phyloP scores from a whole-genome alignment of 2,113 vertebrate species.

The Hucho hucho region DNA sequence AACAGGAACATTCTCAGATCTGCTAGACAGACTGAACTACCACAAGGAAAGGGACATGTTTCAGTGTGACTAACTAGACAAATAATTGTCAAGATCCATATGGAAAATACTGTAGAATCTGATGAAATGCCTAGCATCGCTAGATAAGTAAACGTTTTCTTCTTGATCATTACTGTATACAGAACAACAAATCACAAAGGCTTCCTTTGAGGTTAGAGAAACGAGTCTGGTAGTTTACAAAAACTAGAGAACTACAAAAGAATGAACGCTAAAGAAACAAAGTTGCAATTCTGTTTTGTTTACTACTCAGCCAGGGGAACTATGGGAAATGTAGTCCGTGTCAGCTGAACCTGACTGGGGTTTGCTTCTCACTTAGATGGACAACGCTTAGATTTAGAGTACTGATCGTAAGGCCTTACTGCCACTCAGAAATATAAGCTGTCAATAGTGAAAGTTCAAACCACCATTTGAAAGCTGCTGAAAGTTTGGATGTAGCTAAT shows the following conservation, averaged over 20 bases:
- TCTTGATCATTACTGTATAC: constrained; percentile 41
- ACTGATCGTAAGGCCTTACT: constrained; percentile 38
- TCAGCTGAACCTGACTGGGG: constrained; percentile 20
- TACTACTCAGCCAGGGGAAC: constrained; percentile 51
- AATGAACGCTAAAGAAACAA: constrained; percentile 38
- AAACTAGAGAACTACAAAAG: constrained; percentile 55
- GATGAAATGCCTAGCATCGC: constrained; percentile 47
- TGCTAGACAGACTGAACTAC: not conserved
- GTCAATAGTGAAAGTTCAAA: not conserved
- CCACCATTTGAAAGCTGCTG: constrained; percentile 17
- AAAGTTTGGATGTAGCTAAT: constrained; percentile 12
- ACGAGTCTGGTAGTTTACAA: constrained; percentile 64
- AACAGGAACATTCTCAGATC: not conserved
- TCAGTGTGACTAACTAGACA: not conserved
- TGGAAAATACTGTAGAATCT: constrained; percentile 18
- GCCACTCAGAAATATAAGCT: constrained; percentile 37
- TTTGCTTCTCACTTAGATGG: constrained; percentile 7
- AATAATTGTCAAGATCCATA: not conserved
- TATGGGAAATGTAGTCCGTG: constrained; percentile 28
- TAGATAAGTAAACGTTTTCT: constrained; percentile 46
- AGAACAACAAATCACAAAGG: constrained; percentile 77
- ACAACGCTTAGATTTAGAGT: constrained; percentile 26
- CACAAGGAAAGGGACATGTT: not conserved
- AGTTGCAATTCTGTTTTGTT: constrained; percentile 37
- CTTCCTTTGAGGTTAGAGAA: constrained; percentile 70